Evolutionary conservation across 2,113 vertebrate genomes (phyloP), one percentile per base, ranked within the genome.

Genomic region (Melanerpes aurifrons): DNA sequence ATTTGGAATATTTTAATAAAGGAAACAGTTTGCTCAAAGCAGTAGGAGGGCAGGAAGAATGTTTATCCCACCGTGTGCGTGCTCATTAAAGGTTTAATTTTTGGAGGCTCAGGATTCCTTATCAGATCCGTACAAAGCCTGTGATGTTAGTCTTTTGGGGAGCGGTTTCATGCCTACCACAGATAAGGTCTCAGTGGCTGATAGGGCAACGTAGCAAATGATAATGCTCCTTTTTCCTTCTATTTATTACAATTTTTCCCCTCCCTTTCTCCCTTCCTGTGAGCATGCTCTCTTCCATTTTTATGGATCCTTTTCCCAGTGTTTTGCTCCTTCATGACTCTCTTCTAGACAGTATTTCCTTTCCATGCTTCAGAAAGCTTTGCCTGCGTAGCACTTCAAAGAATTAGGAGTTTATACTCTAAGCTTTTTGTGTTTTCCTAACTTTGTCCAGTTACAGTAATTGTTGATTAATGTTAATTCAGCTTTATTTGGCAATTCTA

Each of bases 81-180:
- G 35, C 24, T 76, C 71, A 57, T 78, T 81, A 63, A 86, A 90
- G 56, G 48, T 61, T 72, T 75, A 6, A 15, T 20, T 94, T 95
- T 62, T 35, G 15, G 78, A 81, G 67, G 87, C 76, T 26, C 26
- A 21, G 79, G 78, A 72, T 90, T 86, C 40, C 76, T 81, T 96
- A 74, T 92, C 94, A 78, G 92, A 86, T 92, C 74, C 47, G 0
- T 78, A 29, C 83, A 87, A 95, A 95, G 70, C 66, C 83, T 76
- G 62, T 75, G 83, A 85, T 93, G 87, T 93, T 96, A n/a, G 72
- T 87, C 50, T 81, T 81, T 2, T 86, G 75, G 78, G 93, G 92
- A 81, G 94, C 91, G 92, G 91, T 87, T 87, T 91, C 58, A 9
- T 77, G 72, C 78, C 47, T 89, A 28, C 74, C 15, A 1, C 68